Conservation (phyloP, 2,113 vertebrate genomes). For the Pogona vitticeps region DNA sequence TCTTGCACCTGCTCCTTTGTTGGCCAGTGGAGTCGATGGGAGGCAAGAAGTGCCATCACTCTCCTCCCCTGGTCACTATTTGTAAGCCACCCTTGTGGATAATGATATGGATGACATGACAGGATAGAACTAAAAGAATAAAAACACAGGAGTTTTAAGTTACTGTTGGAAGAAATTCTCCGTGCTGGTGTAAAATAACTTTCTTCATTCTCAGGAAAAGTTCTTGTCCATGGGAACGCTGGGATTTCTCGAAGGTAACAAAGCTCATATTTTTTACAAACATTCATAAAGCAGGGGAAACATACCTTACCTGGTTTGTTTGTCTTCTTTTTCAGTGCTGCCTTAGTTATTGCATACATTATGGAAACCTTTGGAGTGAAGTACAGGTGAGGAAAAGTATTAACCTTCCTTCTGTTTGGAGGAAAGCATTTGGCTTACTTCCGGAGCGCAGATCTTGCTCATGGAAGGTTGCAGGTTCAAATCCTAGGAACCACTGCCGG, state of each 20-base stretch:
- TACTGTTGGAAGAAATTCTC: not conserved
- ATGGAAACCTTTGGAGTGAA: constrained; percentile 99
- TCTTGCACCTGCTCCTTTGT: not conserved
- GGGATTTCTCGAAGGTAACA: constrained; percentile 97
- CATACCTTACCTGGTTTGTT: not conserved
- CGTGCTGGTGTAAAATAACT: not conserved
- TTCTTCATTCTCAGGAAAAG: constrained; percentile 84
- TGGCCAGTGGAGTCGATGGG: not conserved
- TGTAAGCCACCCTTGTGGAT: not conserved
- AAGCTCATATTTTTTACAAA: not conserved
- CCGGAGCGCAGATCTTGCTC: not conserved
- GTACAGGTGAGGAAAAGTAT: constrained; percentile 84
- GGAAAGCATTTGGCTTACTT: not conserved
- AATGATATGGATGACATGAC: not conserved
- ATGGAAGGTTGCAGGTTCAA: not conserved
- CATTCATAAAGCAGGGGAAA: not conserved
- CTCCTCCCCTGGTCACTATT: too few species aligned
- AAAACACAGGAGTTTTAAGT: not conserved
- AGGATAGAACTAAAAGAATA: not conserved
- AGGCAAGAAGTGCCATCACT: not conserved
- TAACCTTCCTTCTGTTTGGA: not conserved
- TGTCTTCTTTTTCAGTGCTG: constrained; percentile 84
- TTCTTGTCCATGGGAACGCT: constrained; percentile 98
- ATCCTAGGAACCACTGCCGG: too few species aligned
- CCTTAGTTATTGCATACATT: constrained; percentile 99